Evolutionary conservation across 2,888 invertebrate species (phyloP).

Genomic region (Lasioglossum villosulum): DNA sequence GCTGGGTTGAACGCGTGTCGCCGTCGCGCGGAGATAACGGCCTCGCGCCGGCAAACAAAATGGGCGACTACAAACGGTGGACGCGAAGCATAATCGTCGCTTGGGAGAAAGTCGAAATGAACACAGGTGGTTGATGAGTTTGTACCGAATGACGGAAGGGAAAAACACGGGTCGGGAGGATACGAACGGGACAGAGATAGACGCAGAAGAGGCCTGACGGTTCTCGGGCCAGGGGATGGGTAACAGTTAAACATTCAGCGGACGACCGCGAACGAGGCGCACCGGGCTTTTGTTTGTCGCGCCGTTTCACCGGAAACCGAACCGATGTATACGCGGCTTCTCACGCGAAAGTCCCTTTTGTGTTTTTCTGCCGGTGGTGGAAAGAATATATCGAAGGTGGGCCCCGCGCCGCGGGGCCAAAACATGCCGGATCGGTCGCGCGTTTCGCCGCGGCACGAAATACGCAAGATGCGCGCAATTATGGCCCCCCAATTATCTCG

Average conservation of each 20-base stretch:
- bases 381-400: constrained; percentile 38
- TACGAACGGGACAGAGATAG: constrained; percentile 3
- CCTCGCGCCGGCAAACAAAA: constrained; percentile 30
- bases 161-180: constrained; percentile 49
- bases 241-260: constrained; percentile 69
- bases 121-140: constrained; percentile 75
- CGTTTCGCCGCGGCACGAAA: constrained; percentile 59
- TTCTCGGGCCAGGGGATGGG: constrained; percentile 4
- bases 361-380: constrained; percentile 43
- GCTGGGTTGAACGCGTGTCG: constrained; percentile 5
- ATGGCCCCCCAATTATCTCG: constrained; percentile 76
- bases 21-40: constrained; percentile 38
- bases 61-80: constrained; percentile 25
- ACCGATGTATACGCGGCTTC: constrained; percentile 65
- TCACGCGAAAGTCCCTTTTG: constrained; percentile 69
- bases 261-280: constrained; percentile 70
- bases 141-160: constrained; percentile 56
- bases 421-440: constrained; percentile 72
- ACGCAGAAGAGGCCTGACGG: constrained; percentile 25
- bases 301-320: constrained; percentile 79
- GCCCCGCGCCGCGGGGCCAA: constrained; percentile 66
- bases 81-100: constrained; percentile 57
- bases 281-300: constrained; percentile 74
- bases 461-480: constrained; percentile 75
- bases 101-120: constrained; percentile 63